phyloP scores from a whole-genome alignment of 2,888 invertebrate species.

The Anagyrus pseudococci region DNA sequence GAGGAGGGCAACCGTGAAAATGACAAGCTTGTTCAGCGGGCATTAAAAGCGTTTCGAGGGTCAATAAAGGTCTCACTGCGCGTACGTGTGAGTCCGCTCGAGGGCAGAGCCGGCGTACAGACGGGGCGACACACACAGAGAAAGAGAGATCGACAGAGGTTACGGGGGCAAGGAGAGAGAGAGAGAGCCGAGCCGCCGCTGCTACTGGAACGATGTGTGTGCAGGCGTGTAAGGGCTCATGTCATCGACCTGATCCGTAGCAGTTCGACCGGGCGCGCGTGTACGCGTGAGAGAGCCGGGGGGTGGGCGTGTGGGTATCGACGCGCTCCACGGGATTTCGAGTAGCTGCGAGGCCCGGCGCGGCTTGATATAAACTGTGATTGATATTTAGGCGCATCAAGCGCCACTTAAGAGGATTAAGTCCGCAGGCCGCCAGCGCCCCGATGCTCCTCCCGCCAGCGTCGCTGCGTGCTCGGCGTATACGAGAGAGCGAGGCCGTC shows the following conservation, averaged over 20 bases:
- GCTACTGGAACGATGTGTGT: background rate
- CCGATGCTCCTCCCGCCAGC: background rate
- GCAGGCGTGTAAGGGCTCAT: too few relatives aligned
- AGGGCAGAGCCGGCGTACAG: too few relatives aligned
- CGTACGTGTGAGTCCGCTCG: too few relatives aligned
- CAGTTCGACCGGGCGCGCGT: too few relatives aligned
- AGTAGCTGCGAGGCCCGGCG: too few relatives aligned
- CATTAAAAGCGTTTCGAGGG: constrained; percentile 5
- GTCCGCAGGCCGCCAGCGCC: constrained; percentile 41
- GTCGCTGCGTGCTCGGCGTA: constrained; percentile 2
- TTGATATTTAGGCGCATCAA: constrained; percentile 58
- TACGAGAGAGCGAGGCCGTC: too few relatives aligned
- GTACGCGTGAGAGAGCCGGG: too few relatives aligned
- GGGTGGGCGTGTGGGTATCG: too few relatives aligned
- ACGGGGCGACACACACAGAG: too few relatives aligned
- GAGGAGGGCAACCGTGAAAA: constrained; percentile 11
- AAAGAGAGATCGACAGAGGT: background rate
- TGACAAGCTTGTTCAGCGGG: constrained; percentile 19
- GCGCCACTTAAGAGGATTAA: constrained; percentile 59
- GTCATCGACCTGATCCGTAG: constrained; percentile 42
- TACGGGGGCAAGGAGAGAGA: background rate
- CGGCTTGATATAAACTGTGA: constrained; percentile 48
- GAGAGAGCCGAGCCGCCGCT: background rate
- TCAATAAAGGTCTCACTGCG: constrained; percentile 1
- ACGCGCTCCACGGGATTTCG: constrained; percentile 39